Conservation (phyloP, 2,113 vertebrate genomes). For the Porphyrio hochstetteri region DNA sequence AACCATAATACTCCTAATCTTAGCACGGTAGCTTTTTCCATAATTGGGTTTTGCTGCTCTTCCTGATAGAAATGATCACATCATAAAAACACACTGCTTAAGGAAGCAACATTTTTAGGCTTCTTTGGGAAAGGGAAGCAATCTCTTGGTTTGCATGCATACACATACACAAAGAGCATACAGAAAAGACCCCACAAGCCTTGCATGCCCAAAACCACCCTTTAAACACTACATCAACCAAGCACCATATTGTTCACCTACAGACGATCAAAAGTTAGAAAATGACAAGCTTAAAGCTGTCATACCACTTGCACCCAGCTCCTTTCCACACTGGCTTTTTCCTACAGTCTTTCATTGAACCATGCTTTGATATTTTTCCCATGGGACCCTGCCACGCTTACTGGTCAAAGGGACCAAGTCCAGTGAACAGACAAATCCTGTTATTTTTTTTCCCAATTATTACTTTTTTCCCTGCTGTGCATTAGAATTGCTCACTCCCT, state of each 20-base stretch:
- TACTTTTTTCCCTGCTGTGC: fast-evolving
- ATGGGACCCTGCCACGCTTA: not conserved
- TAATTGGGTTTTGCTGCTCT: not conserved
- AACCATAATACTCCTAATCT: not conserved
- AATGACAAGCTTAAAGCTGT: not conserved
- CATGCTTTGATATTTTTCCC: not conserved
- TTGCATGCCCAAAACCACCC: not conserved
- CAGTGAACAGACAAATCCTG: not conserved
- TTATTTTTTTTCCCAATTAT: not conserved
- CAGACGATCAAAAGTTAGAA: not conserved
- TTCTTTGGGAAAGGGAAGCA: not conserved
- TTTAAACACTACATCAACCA: not conserved
- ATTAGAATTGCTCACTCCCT: not conserved
- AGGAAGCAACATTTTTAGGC: not conserved
- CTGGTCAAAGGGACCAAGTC: not conserved
- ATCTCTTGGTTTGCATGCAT: not conserved
- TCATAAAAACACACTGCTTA: not conserved
- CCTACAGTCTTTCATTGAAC: not conserved
- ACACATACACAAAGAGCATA: not conserved
- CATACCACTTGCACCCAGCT: not conserved
- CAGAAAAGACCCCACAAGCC: not conserved
- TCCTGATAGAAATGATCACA: not conserved
- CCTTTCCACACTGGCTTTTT: not conserved
- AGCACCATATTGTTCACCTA: not conserved
- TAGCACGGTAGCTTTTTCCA: not conserved